Base-by-base conservation (phyloP, 2,113 vertebrate species). In the Chitala chitala region DNA sequence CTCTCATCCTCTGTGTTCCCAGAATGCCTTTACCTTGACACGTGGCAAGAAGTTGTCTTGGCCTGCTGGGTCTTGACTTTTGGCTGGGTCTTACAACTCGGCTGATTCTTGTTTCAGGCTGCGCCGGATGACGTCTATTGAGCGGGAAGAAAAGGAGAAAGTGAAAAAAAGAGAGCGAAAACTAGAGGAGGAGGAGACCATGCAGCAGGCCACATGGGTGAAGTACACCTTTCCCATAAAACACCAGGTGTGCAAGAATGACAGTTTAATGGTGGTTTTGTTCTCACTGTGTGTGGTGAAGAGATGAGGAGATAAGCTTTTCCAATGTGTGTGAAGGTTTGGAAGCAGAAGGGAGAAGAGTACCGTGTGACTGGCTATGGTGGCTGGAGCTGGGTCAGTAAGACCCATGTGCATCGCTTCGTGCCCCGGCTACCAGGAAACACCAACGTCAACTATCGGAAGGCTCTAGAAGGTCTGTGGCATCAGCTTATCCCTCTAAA, bases 261-360 rank as follows among this genome's bases (percentile, higher is more conserved):
- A n/a, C n/a, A n/a, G n/a, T n/a, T n/a, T n/a, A n/a, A n/a, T n/a
- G n/a, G n/a, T n/a, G n/a, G n/a, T n/a, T n/a, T n/a, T n/a, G n/a
- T n/a, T n/a, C n/a, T n/a, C n/a, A n/a, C n/a, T n/a, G n/a, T n/a
- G n/a, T n/a, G n/a, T n/a, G n/a, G n/a, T n/a, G n/a, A n/a, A n/a
- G n/a, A n/a, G n/a, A n/a, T n/a, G n/a, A n/a, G n/a, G n/a, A n/a
- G n/a, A n/a, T n/a, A n/a, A n/a, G n/a, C n/a, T n/a, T n/a, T n/a
- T n/a, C n/a, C n/a, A n/a, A n/a, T n/a, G n/a, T n/a, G 29, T 50
- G 42, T 36, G 75, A 72, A 99, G 97, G 97, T 99, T 82, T 99
- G 97, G 97, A 99, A 99, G 82, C 97, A 99, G 84, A 99, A 99
- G 86, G 97, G 97, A 76, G 97, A 99, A 76, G 97, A 99, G 80